A percentile compares a stretch with the other conserved stretches of the same genome.
Conservation (phyloP, 2,113 vertebrate species). For the Bos indicus region DNA sequence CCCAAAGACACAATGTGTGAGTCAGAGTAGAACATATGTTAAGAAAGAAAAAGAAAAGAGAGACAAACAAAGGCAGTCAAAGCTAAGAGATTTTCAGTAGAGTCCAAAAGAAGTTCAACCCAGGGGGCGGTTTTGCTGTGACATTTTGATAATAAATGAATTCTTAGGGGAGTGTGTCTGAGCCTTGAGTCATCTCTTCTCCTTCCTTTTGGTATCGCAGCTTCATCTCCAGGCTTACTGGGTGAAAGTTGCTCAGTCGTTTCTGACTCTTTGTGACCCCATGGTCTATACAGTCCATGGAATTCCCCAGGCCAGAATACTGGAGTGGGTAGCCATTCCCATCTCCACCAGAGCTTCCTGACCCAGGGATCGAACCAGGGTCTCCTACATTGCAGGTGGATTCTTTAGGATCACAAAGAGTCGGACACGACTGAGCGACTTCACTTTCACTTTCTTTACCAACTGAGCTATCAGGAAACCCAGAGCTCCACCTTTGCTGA, state of each 20-base stretch:
- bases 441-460: not conserved
- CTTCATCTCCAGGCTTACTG: not conserved
- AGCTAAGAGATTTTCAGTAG: not conserved
- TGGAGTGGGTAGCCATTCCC: not conserved
- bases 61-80: not conserved
- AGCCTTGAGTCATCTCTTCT: not conserved
- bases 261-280: not conserved
- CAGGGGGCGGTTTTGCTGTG: not conserved
- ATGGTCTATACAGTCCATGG: not conserved
- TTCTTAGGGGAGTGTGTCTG: not conserved
- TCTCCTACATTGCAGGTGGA: not conserved
- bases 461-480: not conserved
- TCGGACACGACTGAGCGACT: rapidly evolving
- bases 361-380: not conserved
- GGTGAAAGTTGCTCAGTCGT: not conserved
- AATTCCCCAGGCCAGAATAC: not conserved
- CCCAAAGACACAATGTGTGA: not conserved
- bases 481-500: not conserved
- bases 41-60: too few species aligned
- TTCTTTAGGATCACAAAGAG: not conserved
- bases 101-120: not conserved
- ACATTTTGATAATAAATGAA: not conserved
- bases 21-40: too few species aligned
- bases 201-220: not conserved
- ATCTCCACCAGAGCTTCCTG: not conserved